A percentile compares a stretch with the other conserved stretches of the same genome.
These are phyloP conservation scores for Phocoena sinus DNA, from an alignment of 2,113 vertebrate genomes.

Conservation along the genomic window DNA sequence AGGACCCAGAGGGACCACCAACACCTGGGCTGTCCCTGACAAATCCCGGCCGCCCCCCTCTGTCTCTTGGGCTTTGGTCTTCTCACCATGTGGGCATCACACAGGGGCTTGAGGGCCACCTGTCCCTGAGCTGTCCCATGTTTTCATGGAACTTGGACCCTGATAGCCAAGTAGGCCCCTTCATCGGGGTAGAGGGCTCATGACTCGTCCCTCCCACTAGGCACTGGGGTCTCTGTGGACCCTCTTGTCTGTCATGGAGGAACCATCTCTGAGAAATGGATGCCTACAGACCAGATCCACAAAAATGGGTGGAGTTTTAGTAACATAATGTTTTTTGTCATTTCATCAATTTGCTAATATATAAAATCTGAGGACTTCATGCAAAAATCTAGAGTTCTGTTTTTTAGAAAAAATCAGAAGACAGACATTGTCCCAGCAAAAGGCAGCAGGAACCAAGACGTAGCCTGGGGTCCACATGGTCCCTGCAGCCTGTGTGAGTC, in stretches of 20 bases:
- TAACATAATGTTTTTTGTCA: neutral
- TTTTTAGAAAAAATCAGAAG: neutral
- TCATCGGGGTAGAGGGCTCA: neutral
- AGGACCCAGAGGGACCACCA: neutral
- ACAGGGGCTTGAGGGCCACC: neutral
- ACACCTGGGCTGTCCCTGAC: neutral
- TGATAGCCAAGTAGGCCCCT: neutral
- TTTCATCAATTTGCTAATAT: neutral
- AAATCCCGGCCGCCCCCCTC: neutral
- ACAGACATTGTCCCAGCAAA: neutral
- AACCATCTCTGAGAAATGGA: neutral
- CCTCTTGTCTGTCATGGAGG: neutral
- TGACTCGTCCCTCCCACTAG: rapidly evolving
- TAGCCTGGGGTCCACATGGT: rapidly evolving
- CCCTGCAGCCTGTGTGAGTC: neutral
- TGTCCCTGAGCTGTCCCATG: neutral
- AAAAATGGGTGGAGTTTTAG: neutral
- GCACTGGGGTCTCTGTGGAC: neutral
- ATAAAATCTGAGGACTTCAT: neutral
- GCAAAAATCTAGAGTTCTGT: neutral
- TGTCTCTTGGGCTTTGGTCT: neutral
- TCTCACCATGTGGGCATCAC: neutral
- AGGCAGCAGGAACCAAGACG: neutral
- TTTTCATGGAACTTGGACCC: neutral
- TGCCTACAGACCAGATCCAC: neutral